phyloP scores from a whole-genome alignment of 2,113 vertebrate species.

The Mungos mungo region DNA sequence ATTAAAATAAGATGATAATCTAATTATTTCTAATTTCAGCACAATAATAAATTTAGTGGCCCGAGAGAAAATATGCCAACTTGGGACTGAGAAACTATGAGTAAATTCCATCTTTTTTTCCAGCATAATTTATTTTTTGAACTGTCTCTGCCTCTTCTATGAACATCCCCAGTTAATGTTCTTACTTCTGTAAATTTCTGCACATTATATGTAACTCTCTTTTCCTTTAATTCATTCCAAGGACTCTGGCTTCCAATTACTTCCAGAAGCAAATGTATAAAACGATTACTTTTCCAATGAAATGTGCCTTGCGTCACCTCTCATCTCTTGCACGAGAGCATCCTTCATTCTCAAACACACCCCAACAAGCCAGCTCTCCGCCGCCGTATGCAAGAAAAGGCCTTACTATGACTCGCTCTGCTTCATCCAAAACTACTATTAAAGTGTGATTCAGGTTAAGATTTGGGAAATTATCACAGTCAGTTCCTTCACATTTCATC shows the following conservation, averaged over 20 bases:
- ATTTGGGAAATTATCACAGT: neutral
- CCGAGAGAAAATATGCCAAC: too few relatives aligned
- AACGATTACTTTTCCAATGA: neutral
- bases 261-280: neutral
- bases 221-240: neutral
- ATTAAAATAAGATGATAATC: too few relatives aligned
- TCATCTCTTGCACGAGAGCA: neutral
- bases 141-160: neutral
- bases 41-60: too few relatives aligned
- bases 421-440: neutral
- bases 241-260: neutral
- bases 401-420: neutral
- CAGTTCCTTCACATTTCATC: neutral
- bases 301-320: neutral
- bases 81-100: too few relatives aligned
- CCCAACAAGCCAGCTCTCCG: neutral
- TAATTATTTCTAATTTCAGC: too few relatives aligned
- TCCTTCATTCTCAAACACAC: neutral
- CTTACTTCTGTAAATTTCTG: neutral
- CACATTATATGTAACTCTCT: too few relatives aligned
- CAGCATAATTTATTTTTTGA: neutral
- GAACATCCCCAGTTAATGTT: neutral
- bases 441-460: neutral
- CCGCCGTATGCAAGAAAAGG: neutral
- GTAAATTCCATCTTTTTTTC: too few relatives aligned